Evolutionary conservation across 2,113 vertebrate genomes (phyloP).

Genomic region (Arvicanthis niloticus): DNA sequence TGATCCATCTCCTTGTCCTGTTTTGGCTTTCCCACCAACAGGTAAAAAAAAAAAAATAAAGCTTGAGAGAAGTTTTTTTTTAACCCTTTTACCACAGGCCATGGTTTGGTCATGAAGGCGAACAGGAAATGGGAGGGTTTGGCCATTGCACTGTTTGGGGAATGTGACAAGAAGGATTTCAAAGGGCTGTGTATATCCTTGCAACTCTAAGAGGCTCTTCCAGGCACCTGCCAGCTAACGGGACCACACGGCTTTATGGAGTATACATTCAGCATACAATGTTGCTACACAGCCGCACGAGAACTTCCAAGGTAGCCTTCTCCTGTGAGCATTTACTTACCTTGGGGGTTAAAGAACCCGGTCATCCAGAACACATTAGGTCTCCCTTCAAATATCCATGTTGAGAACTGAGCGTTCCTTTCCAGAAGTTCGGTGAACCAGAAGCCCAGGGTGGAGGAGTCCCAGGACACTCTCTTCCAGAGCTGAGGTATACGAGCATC

Average conservation of each 20-base stretch:
- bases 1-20: not conserved
- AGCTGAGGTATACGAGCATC: conserved; percentile 88
- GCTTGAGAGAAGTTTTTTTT: not conserved
- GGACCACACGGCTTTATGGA: not conserved
- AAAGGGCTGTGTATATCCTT: not conserved
- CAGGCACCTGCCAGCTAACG: not conserved
- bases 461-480: conserved; percentile 90
- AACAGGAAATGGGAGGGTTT: not conserved
- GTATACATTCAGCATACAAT: no score
- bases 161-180: not conserved
- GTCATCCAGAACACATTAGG: conserved; percentile 90
- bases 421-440: conserved; percentile 91
- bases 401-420: conserved; percentile 87
- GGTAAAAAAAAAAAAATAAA: not conserved
- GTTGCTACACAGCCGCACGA: not conserved
- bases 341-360: conserved; percentile 91
- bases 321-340: conserved; percentile 75
- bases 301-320: not conserved
- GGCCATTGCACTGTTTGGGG: not conserved
- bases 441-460: conserved; percentile 90
- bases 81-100: not conserved
- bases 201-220: not conserved
- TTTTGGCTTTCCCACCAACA: not conserved
- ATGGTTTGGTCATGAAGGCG: not conserved
- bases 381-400: conserved; percentile 88